Evolutionary conservation across 2,113 vertebrate genomes (phyloP).

Genomic region (Galbula dea): DNA sequence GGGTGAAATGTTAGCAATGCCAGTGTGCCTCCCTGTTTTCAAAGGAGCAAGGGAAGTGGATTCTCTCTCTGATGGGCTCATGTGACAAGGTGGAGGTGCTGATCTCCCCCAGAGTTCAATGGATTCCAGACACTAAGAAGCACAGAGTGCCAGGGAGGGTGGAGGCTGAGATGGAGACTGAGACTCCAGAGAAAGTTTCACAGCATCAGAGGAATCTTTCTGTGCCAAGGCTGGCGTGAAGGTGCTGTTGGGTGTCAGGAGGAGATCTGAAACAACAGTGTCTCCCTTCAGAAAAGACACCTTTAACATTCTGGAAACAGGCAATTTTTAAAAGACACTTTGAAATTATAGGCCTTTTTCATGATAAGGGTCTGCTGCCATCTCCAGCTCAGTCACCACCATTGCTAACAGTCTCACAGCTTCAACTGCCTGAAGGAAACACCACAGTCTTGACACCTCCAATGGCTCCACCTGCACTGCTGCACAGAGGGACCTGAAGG

Average conservation of each 20-base stretch:
- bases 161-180: not conserved
- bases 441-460: not conserved
- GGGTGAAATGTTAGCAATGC: not conserved
- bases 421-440: not conserved
- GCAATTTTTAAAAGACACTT: not conserved
- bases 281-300: not conserved
- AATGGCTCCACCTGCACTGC: not conserved
- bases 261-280: not conserved
- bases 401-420: not conserved
- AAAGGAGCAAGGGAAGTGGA: not conserved
- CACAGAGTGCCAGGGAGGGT: not conserved
- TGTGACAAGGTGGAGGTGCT: not conserved
- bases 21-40: not conserved
- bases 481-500: not conserved
- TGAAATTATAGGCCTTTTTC: not conserved
- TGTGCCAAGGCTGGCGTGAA: rapidly evolving
- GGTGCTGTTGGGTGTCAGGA: not conserved
- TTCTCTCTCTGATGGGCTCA: not conserved
- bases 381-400: conserved; percentile 46
- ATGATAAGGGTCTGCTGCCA: conserved; percentile 47
- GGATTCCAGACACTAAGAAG: not conserved
- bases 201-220: not conserved
- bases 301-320: not conserved
- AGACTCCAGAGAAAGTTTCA: not conserved
- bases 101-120: not conserved